Evolutionary conservation across 2,797 vertebrate species (phyloP).

Genomic region (Helarctos malayanus): DNA sequence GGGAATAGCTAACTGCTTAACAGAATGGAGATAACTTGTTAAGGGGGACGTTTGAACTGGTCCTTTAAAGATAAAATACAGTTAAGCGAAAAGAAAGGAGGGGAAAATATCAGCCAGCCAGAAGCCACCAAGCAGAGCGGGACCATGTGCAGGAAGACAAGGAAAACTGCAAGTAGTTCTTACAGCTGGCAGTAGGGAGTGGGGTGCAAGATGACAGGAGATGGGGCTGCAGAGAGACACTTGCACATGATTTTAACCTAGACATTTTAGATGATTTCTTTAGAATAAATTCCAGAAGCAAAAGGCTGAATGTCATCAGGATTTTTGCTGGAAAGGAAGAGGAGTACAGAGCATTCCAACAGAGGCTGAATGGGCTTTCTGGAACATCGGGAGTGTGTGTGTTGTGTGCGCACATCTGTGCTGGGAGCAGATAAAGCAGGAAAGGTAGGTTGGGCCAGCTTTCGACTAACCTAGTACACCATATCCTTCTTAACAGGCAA

Average conservation of each 20-base stretch:
- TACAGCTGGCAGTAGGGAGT: neutral
- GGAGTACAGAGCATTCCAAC: neutral
- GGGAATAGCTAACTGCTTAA: neutral
- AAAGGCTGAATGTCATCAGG: neutral
- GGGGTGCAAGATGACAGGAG: neutral
- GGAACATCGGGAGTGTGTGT: neutral
- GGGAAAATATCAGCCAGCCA: neutral
- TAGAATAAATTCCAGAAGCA: constrained; percentile 19
- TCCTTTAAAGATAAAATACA: neutral
- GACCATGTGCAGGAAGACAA: neutral
- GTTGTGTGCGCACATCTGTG: neutral
- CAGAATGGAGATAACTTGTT: neutral
- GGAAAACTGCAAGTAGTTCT: neutral
- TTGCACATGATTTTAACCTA: neutral
- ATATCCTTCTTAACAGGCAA: neutral
- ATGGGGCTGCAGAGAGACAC: neutral
- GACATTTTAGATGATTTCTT: neutral
- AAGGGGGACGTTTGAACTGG: neutral
- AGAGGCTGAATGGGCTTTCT: neutral
- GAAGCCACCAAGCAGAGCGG: neutral
- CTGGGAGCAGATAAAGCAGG: neutral
- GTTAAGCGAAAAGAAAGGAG: neutral
- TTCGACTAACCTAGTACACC: neutral
- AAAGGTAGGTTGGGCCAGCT: neutral
- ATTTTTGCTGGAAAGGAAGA: neutral